phyloP scores from a whole-genome alignment of 2,797 vertebrate genomes.

The Siniperca scherzeri region DNA sequence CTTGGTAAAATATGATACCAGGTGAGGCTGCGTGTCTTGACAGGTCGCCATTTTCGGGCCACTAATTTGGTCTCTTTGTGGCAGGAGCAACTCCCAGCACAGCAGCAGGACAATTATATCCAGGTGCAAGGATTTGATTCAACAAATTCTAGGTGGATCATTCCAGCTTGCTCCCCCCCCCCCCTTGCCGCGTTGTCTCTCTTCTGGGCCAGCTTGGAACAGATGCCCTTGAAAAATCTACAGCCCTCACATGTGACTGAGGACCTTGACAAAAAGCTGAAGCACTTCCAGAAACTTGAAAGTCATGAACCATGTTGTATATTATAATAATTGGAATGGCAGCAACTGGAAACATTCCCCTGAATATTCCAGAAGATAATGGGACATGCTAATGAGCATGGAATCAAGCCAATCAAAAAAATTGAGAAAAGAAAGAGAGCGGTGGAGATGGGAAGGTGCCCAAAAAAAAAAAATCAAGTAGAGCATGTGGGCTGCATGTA shows the following conservation, averaged over 20 bases:
- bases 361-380: slow-evolving; percentile 87
- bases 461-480: slow-evolving; percentile 33
- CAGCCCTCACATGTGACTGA: slow-evolving; percentile 83
- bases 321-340: slow-evolving; percentile 87
- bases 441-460: slow-evolving; percentile 63
- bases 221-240: slow-evolving; percentile 92
- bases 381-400: slow-evolving; percentile 87
- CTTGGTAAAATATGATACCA: slow-evolving; percentile 90
- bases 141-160: slow-evolving; percentile 96
- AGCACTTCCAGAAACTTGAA: slow-evolving; percentile 88
- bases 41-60: slow-evolving; percentile 95
- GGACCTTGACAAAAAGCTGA: slow-evolving; percentile 87
- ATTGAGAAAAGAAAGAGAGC: slow-evolving; percentile 49
- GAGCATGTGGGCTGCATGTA: slow-evolving; percentile 34
- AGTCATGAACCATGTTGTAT: slow-evolving; percentile 87
- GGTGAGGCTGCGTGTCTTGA: slow-evolving; percentile 92
- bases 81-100: slow-evolving; percentile 95
- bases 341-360: slow-evolving; percentile 84
- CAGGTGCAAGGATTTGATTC: slow-evolving; percentile 99
- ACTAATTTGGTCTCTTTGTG: slow-evolving; percentile 96
- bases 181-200: slow-evolving; percentile 76
- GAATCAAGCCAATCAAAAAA: slow-evolving; percentile 85
- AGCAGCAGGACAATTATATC: slow-evolving; percentile 96
- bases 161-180: slow-evolving; percentile 85
- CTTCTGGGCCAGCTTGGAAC: slow-evolving; percentile 89